Conservation (phyloP, 2,113 vertebrate genomes). For the Tricholaema leucomelas region DNA sequence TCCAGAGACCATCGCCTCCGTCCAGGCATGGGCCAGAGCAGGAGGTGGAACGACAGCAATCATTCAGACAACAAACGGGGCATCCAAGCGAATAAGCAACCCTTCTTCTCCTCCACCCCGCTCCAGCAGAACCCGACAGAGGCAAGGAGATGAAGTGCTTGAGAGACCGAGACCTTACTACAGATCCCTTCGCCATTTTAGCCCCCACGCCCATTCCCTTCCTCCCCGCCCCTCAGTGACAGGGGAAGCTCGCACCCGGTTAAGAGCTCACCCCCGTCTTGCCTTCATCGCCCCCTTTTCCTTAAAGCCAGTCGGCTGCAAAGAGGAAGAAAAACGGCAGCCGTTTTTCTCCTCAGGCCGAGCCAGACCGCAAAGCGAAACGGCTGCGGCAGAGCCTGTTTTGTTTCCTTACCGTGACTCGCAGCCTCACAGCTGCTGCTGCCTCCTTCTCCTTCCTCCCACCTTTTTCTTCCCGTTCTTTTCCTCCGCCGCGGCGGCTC, state of each 20-base stretch:
- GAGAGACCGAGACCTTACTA: not conserved
- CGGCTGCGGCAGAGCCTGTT: slow-evolving; percentile 5
- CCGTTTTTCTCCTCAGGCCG: not conserved
- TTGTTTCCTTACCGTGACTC: slow-evolving; percentile 59
- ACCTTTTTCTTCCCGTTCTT: slow-evolving; percentile 6
- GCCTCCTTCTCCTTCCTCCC: slow-evolving; percentile 45
- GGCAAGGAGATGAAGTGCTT: not conserved
- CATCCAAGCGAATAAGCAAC: not conserved
- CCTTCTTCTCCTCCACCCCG: not conserved
- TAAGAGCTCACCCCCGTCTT: not conserved
- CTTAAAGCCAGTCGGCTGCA: not conserved
- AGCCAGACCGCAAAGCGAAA: not conserved
- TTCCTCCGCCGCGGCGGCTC: not conserved
- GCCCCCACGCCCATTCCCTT: slow-evolving; percentile 54
- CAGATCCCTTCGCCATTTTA: slow-evolving; percentile 62
- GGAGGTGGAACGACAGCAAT: not conserved
- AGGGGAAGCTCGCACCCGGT: not conserved
- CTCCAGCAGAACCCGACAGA: not conserved
- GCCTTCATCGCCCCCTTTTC: not conserved
- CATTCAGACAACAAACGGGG: not conserved
- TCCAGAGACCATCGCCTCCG: not conserved
- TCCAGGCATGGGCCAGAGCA: not conserved
- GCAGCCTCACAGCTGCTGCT: slow-evolving; percentile 42
- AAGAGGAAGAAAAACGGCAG: not conserved
- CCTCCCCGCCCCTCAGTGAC: slow-evolving; percentile 30